Base-by-base conservation (phyloP, 2,113 vertebrate genomes). In the Chamaea fasciata region DNA sequence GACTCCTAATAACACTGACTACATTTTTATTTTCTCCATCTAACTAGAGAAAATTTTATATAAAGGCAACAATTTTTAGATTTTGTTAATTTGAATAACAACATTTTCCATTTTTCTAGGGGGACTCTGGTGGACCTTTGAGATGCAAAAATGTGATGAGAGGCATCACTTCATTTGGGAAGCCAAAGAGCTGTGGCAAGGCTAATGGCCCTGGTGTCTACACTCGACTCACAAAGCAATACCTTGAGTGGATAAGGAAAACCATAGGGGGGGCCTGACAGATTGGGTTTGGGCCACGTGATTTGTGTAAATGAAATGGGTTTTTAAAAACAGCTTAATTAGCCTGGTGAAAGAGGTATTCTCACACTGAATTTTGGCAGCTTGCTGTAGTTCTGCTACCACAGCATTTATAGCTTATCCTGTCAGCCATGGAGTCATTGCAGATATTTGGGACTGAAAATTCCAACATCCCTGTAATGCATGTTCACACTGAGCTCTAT, bases 51-150 rank as follows among this genome's bases (percentile, higher is more conserved):
- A 86, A 64, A 71, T 8, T 63, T 83, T 68, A 35, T 56, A 31
- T 81, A 49, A 60, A 84, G 47, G 4, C 47, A 62, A 6, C 0
- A 13, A 9, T 47, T 41, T 81, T 71, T 39, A 69, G 8, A 6
- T 92, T 92, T 70, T 42, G 6, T 37, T 57, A 46, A 70, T 57
- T 26, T 64, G 31, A 87, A 80, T 62, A 5, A 82, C 44, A 16
- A 7, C 16, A 17, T 39, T 64, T 49, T 57, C 35, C n/a, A 13
- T 27, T 57, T 52, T 55, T 90, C 31, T 83, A 98, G 98, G 98
- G 98, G 27, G 97, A 98, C 88, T 97, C 97, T 41, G 98, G 98
- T 3, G 94, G 97, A 68, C 98, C 98, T 84, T 85, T 98, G 83
- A 89, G 95, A 62, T 98, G 98, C 22, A 41, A 92, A 0, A 60